Evolutionary conservation across 2,888 invertebrate species (phyloP).

Genomic region (Leptothorax acervorum): DNA sequence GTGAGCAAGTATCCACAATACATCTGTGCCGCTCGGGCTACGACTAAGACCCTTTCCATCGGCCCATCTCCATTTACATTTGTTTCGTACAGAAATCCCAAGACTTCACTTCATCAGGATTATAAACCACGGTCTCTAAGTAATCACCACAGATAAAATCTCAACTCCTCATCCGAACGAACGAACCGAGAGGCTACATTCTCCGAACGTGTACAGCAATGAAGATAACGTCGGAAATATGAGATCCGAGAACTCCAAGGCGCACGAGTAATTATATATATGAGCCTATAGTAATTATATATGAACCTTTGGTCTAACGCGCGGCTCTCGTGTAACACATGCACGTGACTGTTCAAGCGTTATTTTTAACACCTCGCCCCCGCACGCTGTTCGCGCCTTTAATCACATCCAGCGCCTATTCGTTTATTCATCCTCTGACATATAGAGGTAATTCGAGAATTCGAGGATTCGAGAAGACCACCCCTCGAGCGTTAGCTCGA

Average conservation of each 20-base stretch:
- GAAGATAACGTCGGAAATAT: constrained; percentile 25
- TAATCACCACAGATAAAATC: constrained; percentile 34
- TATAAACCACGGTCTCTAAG: constrained; percentile 28
- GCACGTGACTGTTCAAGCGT: background rate
- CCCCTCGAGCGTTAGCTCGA: constrained; percentile 45
- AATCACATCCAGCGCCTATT: background rate
- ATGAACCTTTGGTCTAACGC: background rate
- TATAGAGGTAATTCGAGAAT: constrained; percentile 18
- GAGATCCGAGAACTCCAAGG: background rate
- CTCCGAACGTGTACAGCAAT: background rate
- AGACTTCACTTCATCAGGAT: constrained; percentile 11
- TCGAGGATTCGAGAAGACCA: constrained; percentile 29
- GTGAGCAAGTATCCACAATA: constrained; percentile 33
- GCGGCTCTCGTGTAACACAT: constrained; percentile 4
- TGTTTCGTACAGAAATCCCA: constrained; percentile 14
- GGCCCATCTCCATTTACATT: constrained; percentile 23
- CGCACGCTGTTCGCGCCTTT: background rate
- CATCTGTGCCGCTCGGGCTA: background rate
- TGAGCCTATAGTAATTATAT: background rate
- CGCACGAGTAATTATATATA: constrained; percentile 14
- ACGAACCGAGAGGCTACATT: background rate
- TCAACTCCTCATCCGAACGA: background rate
- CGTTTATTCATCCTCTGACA: background rate
- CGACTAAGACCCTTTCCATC: constrained; percentile 1
- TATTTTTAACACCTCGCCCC: constrained; percentile 4